A percentile compares a stretch with the other conserved stretches of the same genome.
Conservation (phyloP, 2,888 invertebrate genomes). For the Eugnorisma glareosa region DNA sequence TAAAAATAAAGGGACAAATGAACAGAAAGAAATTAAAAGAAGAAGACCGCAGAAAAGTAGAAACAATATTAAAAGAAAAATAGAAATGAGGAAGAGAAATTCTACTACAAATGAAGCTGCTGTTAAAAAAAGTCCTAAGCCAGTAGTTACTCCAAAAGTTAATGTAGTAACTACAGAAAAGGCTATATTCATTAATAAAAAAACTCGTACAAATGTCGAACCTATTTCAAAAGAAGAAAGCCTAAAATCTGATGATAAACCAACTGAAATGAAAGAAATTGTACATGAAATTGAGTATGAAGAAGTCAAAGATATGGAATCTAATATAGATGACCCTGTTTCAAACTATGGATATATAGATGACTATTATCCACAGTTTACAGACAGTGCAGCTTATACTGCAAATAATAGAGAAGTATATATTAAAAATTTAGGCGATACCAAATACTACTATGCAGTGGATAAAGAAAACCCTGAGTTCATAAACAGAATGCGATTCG, state of each 20-base stretch:
- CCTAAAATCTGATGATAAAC: constrained; percentile 17
- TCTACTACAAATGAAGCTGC: constrained; percentile 6
- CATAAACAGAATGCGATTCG: constrained; percentile 12
- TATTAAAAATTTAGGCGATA: constrained; percentile 71
- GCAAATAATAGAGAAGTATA: constrained; percentile 73
- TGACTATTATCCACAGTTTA: constrained; percentile 85
- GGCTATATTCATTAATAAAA: constrained; percentile 14
- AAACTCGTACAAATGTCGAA: constrained; percentile 18
- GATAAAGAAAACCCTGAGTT: constrained; percentile 62
- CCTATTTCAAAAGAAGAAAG: constrained; percentile 16
- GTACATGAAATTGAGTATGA: constrained; percentile 20
- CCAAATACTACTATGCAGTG: constrained; percentile 78
- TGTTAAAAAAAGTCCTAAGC: neutral
- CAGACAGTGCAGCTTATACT: constrained; percentile 73
- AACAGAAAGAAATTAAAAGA: constrained; percentile 18
- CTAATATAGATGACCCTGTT: constrained; percentile 4
- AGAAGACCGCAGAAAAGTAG: constrained; percentile 36
- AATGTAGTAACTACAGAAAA: constrained; percentile 48
- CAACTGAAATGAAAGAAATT: neutral
- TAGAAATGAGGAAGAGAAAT: constrained; percentile 29
- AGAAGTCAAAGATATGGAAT: constrained; percentile 25
- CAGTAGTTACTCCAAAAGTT: neutral
- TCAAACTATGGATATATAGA: constrained; percentile 70
- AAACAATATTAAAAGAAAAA: constrained; percentile 30
- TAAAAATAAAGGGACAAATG: constrained; percentile 17